A percentile compares a stretch with the other conserved stretches of the same genome.
phyloP scores from a whole-genome alignment of 2,113 vertebrate genomes.

The Melospiza melodia region DNA sequence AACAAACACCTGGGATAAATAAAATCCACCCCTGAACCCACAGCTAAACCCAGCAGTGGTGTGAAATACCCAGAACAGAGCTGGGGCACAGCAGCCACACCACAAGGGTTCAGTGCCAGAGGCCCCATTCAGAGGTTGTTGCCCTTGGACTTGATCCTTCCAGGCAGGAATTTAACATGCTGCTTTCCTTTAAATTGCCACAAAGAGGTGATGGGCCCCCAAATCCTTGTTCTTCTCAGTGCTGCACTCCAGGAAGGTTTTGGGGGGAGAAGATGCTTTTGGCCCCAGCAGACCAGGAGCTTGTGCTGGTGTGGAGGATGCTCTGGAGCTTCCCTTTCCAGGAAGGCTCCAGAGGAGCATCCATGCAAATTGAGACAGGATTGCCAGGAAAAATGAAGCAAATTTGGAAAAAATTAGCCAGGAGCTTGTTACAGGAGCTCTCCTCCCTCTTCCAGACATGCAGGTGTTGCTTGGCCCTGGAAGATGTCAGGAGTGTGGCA shows the following conservation, averaged over 20 bases:
- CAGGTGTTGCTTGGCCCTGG: not conserved
- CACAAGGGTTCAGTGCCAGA: not conserved
- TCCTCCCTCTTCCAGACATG: not conserved
- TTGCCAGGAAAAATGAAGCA: not conserved
- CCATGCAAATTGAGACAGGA: not conserved
- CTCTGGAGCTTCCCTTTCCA: not conserved
- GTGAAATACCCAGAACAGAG: not conserved
- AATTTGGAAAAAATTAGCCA: not conserved
- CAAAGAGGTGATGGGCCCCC: not conserved
- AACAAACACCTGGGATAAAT: not conserved
- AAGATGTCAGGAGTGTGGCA: not conserved
- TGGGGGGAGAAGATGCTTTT: not conserved
- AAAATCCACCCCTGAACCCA: not conserved
- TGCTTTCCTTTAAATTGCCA: slow-evolving; percentile 22
- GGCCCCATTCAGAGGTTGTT: not conserved
- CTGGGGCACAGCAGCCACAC: not conserved
- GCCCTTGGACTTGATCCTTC: slow-evolving; percentile 6
- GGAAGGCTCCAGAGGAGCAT: not conserved
- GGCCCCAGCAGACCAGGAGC: not conserved
- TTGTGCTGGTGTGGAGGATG: not conserved
- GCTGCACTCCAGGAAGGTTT: not conserved
- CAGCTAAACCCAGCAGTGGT: not conserved
- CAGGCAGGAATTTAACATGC: not conserved
- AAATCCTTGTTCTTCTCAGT: not conserved
- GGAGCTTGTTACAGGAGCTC: not conserved